Conservation (phyloP, 2,888 invertebrate genomes). For the Sympetrum striolatum region DNA sequence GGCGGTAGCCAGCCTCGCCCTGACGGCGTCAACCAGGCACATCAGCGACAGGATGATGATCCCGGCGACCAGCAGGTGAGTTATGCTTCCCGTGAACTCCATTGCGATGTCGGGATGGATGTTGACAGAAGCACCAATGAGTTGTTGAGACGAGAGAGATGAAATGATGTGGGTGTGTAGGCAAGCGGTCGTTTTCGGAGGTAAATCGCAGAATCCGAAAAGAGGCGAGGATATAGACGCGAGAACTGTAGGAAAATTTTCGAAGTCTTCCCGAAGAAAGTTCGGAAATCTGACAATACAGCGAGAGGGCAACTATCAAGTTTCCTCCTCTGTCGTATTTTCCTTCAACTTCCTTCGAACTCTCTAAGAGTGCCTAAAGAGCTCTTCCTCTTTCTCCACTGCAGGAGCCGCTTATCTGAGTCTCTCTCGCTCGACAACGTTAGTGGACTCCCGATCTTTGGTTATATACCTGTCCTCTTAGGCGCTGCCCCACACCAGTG, state of each 20-base stretch:
- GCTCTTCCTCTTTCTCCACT: not conserved
- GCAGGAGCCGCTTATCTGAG: not conserved
- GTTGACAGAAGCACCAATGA: not conserved
- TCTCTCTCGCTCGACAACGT: constrained; percentile 20
- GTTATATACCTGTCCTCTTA: constrained; percentile 7
- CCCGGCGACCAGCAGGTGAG: constrained; percentile 31
- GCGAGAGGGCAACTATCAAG: not conserved
- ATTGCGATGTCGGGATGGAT: not conserved
- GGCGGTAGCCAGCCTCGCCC: not conserved
- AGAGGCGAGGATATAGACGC: not conserved
- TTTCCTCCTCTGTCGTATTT: not conserved
- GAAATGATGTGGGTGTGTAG: not conserved
- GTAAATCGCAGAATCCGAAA: not conserved
- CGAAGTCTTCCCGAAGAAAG: not conserved
- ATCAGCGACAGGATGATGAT: constrained; percentile 15
- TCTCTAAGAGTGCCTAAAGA: not conserved
- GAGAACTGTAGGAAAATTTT: not conserved
- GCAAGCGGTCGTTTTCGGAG: not conserved
- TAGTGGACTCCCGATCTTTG: not conserved
- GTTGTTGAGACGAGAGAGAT: not conserved
- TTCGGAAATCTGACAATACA: not conserved
- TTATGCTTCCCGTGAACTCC: constrained; percentile 14
- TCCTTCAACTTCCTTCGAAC: constrained; percentile 19
- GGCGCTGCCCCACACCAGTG: not conserved
- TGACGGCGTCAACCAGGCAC: constrained; percentile 24